These are phyloP conservation scores for Megathymus violae DNA, from an alignment of 1,140 invertebrate species.

Conservation along the genomic window DNA sequence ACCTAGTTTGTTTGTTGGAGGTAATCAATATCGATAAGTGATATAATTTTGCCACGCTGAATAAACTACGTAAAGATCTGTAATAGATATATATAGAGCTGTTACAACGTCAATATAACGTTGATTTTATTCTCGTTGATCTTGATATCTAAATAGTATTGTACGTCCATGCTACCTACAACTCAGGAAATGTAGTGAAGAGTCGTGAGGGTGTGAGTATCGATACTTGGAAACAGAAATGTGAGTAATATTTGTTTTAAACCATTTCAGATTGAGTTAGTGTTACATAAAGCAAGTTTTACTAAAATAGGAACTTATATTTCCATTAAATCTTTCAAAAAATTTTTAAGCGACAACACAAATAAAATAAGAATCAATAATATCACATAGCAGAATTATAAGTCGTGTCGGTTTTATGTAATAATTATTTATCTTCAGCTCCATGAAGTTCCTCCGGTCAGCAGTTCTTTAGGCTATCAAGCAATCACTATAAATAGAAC, in stretches of 20 bases:
- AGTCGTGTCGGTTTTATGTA: conserved; percentile 40
- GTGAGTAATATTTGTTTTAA: background rate
- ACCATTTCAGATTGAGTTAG: too few relatives aligned
- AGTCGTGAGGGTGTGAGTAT: too few relatives aligned
- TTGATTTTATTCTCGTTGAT: too few relatives aligned
- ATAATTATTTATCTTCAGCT: conserved; percentile 43
- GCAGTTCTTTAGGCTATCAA: conserved; percentile 40
- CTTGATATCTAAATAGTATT: too few relatives aligned
- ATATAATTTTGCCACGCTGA: conserved; percentile 10
- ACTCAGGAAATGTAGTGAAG: too few relatives aligned
- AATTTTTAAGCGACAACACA: background rate
- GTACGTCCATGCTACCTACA: too few relatives aligned
- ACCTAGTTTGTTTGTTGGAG: background rate
- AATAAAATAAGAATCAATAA: background rate
- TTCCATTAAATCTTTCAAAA: background rate
- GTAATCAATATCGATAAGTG: background rate
- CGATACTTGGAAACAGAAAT: background rate
- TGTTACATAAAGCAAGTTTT: background rate
- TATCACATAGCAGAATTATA: conserved; percentile 1
- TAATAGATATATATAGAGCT: conserved; percentile 2
- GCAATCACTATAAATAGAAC: conserved; percentile 73
- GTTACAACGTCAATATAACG: background rate
- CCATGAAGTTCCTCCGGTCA: conserved; percentile 49
- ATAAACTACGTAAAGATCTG: background rate
- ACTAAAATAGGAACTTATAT: background rate